A percentile compares a stretch with the other conserved stretches of the same genome.
These are phyloP conservation scores for Apodemus speciosus DNA, from an alignment of 2,113 vertebrate genomes.

Conservation along the genomic window DNA sequence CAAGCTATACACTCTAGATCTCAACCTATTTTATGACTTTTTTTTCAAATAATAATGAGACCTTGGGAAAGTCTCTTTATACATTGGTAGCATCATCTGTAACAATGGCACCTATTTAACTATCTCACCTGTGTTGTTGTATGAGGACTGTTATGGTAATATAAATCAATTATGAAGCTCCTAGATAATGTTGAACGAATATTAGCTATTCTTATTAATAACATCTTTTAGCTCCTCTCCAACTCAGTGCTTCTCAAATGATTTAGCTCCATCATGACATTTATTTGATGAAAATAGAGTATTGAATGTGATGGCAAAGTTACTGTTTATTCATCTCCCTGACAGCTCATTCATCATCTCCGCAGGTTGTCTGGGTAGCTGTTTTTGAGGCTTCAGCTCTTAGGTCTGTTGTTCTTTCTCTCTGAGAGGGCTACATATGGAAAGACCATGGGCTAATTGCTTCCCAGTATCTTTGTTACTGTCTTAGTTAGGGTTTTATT, in stretches of 20 bases:
- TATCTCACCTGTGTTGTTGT: not conserved
- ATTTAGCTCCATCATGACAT: conserved; percentile 59
- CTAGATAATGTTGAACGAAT: conserved; percentile 39
- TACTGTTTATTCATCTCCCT: conserved; percentile 66
- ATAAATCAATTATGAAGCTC: not conserved
- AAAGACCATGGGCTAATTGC: not conserved
- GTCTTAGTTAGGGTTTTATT: no score
- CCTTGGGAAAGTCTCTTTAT: not conserved
- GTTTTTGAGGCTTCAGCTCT: not conserved
- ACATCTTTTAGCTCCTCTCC: conserved; percentile 48
- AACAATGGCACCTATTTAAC: conserved; percentile 13
- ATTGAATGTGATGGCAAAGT: conserved; percentile 63
- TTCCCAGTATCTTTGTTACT: not conserved
- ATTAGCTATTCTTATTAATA: conserved; percentile 60
- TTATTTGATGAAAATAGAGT: conserved; percentile 72
- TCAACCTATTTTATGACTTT: not conserved
- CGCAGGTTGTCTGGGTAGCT: conserved; percentile 10
- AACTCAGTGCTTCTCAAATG: conserved; percentile 62
- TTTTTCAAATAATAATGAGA: not conserved
- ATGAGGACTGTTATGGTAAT: not conserved
- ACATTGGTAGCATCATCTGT: not conserved
- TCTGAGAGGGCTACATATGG: not conserved
- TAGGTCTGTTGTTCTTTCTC: not conserved
- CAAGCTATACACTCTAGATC: not conserved
- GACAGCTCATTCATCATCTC: conserved; percentile 68